Evolutionary conservation across 2,888 invertebrate genomes (phyloP), one percentile per base, ranked within the genome.

Genomic region (Trichacis sp.): DNA sequence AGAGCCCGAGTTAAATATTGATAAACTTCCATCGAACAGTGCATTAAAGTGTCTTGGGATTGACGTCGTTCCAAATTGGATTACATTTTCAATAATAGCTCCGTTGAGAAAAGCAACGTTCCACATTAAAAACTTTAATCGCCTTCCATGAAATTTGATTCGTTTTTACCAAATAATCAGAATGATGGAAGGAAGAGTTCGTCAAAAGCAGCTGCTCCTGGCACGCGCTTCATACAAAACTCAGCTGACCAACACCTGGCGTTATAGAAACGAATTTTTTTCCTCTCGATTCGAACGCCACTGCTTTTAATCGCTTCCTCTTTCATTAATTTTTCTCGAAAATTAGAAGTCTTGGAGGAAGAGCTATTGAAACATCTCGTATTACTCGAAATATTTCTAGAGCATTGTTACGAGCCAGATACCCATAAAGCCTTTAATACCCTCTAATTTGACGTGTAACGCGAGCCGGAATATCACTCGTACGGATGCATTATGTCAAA

Each of bases 211-310:
- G 77, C 75, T 79, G 79, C 65, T 65, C 61, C 61, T 72, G 80
- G 79, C 81, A 80, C 81, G 81, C 75, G 81, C 76, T 76, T 76
- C 24, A 24, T n/a, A n/a, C 24, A 5, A 24, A 24, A 24, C 24
- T 77, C 74, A 74, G 74, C 72, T 73, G 74, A 76, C 75, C 57
- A 73, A 67, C 75, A 75, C 69, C 77, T 69, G 77, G 75, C 75
- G 56, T 66, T 67, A 62, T 58, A 63, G 33, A 17, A 54, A 18
- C 40, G 8, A 48, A 20, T 53, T 48, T 36, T 51, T 19, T 15
- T 20, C 20, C 20, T 45, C 18, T 45, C 8, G 24, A 8, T 8
- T 24, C 8, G 24, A n/a, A n/a, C n/a, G n/a, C n/a, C n/a, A n/a
- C n/a, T n/a, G n/a, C n/a, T 17, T 14, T 15, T 2, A 14, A 15